A percentile compares a stretch with the other conserved stretches of the same genome.
Conservation (phyloP, 2,113 vertebrate species). For the Platysteira castanea region DNA sequence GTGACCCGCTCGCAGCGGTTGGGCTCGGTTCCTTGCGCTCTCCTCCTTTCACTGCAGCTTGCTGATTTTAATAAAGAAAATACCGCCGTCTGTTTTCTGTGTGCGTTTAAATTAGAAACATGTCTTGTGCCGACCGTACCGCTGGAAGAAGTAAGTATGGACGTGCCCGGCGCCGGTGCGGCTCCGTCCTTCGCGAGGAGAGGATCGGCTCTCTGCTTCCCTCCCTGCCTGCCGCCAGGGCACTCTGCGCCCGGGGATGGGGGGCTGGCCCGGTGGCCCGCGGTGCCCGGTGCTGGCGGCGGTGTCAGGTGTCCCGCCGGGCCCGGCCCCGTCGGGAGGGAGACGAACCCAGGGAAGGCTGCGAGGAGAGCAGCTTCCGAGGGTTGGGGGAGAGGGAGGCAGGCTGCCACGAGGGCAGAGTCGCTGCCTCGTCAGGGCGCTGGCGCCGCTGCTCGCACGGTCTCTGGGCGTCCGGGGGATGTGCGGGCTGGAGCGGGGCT, state of each 20-base stretch:
- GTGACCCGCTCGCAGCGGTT: background rate
- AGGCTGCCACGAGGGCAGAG: background rate
- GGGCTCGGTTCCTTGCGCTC: background rate
- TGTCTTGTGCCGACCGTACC: background rate
- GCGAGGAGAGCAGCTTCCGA: background rate
- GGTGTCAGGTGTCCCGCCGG: too few species aligned
- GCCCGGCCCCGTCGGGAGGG: background rate
- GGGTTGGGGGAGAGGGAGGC: background rate
- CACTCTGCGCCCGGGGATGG: background rate
- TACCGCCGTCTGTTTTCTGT: background rate
- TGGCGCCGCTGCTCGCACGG: background rate
- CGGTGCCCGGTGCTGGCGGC: too few species aligned
- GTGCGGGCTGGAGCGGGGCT: background rate
- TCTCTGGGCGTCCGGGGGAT: background rate
- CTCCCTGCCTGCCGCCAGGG: background rate
- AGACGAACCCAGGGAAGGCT: background rate
- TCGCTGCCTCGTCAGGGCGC: background rate
- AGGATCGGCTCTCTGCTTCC: background rate
- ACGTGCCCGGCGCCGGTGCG: background rate
- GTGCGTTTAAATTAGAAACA: constrained; percentile 35
- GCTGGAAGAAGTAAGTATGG: background rate
- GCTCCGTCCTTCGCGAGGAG: background rate
- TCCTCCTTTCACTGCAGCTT: background rate
- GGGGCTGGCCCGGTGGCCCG: too few species aligned
- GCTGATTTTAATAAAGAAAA: constrained; percentile 32